Evolutionary conservation across 2,797 vertebrate species (phyloP).

Genomic region (Sebastes diploproa): DNA sequence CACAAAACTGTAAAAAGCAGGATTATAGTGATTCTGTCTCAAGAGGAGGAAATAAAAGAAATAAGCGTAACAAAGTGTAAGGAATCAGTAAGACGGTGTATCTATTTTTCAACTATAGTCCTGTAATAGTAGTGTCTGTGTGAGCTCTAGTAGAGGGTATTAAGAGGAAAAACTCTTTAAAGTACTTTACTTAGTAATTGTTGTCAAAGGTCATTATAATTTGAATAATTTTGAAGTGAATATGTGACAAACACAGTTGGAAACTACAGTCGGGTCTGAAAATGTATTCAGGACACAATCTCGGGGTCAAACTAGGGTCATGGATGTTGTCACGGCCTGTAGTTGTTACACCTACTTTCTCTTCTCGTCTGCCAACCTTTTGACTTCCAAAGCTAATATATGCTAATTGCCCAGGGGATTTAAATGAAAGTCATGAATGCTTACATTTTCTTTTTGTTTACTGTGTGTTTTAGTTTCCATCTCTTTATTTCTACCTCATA

Average conservation of each 20-base stretch:
- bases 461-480: background rate
- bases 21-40: background rate
- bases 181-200: background rate
- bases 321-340: constrained; percentile 9
- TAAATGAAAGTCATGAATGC: constrained; percentile 3
- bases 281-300: constrained; percentile 21
- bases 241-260: background rate
- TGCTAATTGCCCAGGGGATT: constrained; percentile 25
- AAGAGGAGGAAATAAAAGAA: no score
- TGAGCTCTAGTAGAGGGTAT: no score
- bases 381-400: constrained; percentile 22
- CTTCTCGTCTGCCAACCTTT: constrained; percentile 31
- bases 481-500: background rate
- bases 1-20: background rate
- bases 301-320: constrained; percentile 12
- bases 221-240: background rate
- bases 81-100: no score
- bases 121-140: no score
- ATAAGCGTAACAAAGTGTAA: no score
- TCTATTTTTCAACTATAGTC: no score
- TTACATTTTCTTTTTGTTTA: background rate
- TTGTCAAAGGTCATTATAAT: constrained; percentile 19
- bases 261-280: background rate
- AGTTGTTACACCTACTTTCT: constrained; percentile 11
- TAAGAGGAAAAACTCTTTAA: background rate